These are phyloP conservation scores for Cantharis flavilabris DNA, from an alignment of 2,888 invertebrate genomes.

Conservation along the genomic window DNA sequence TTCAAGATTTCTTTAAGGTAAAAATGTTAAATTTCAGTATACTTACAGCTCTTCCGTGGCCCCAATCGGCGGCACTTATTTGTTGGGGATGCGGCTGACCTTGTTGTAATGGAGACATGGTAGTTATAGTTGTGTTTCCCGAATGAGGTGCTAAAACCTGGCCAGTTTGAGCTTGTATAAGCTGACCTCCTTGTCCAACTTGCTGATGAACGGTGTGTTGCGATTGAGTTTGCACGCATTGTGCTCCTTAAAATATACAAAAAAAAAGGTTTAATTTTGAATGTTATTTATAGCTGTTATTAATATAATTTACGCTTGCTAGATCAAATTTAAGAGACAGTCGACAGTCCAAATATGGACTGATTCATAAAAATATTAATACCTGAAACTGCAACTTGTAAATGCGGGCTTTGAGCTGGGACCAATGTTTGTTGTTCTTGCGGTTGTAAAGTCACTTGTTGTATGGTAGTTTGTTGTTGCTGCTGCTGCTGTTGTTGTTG, in stretches of 20 bases:
- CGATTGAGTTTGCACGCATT: slow-evolving; percentile 51
- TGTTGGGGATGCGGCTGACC: slow-evolving; percentile 66
- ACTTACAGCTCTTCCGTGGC: slow-evolving; percentile 62
- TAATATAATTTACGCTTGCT: not conserved
- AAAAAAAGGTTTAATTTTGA: not conserved
- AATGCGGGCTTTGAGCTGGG: slow-evolving; percentile 56
- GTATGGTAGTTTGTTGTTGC: slow-evolving; percentile 59
- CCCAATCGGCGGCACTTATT: slow-evolving; percentile 67
- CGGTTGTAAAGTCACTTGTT: slow-evolving; percentile 61
- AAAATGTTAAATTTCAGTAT: not conserved
- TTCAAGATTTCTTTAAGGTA: too few relatives aligned
- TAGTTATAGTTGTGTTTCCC: slow-evolving; percentile 67
- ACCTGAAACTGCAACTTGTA: slow-evolving; percentile 52
- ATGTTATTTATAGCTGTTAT: not conserved
- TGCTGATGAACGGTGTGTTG: slow-evolving; percentile 59
- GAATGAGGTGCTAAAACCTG: slow-evolving; percentile 51
- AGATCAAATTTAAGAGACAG: not conserved
- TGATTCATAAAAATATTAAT: not conserved
- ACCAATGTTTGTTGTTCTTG: slow-evolving; percentile 56
- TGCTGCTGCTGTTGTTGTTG: slow-evolving; percentile 47
- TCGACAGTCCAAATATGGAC: too few relatives aligned
- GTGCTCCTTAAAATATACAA: slow-evolving; percentile 40
- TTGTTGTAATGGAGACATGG: slow-evolving; percentile 78
- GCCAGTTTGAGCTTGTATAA: slow-evolving; percentile 56
- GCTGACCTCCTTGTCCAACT: slow-evolving; percentile 54